These are phyloP conservation scores for Bergia puertoricense DNA, from an alignment of 92 coral and sea anemone genomes.

Conservation along the genomic window DNA sequence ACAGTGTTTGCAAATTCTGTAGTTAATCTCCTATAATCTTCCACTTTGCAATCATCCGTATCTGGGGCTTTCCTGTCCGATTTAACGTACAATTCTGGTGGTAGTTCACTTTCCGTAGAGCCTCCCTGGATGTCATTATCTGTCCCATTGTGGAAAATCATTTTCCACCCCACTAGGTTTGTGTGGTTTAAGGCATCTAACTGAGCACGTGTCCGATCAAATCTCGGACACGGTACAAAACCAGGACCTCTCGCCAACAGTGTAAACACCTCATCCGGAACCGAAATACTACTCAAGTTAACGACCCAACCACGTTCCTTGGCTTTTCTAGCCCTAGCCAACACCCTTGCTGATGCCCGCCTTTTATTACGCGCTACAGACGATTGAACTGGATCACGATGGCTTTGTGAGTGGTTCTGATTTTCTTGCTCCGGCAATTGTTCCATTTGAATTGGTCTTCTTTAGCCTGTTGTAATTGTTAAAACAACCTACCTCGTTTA, in stretches of 20 bases:
- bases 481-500: too few species aligned
- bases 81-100: neutral
- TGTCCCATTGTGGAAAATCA: neutral
- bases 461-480: too few species aligned
- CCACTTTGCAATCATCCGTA: neutral
- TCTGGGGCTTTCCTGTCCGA: neutral
- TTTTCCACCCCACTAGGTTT: constrained; percentile 21
- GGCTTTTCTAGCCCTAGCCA: too few species aligned
- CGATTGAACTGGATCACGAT: too few species aligned
- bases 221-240: neutral
- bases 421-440: too few species aligned
- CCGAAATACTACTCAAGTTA: neutral
- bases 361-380: too few species aligned
- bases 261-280: constrained; percentile 19
- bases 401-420: too few species aligned
- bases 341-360: too few species aligned
- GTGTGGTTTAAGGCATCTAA: constrained; percentile 2
- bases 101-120: neutral
- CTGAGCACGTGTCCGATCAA: neutral
- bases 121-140: neutral
- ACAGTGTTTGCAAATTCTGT: constrained; percentile 15
- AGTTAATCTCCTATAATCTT: constrained; percentile 32
- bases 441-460: too few species aligned
- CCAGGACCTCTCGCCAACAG: constrained; percentile 15
- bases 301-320: too few species aligned